Evolutionary conservation across 2,888 invertebrate species (phyloP).

Genomic region (Caenorhabditis sp.): DNA sequence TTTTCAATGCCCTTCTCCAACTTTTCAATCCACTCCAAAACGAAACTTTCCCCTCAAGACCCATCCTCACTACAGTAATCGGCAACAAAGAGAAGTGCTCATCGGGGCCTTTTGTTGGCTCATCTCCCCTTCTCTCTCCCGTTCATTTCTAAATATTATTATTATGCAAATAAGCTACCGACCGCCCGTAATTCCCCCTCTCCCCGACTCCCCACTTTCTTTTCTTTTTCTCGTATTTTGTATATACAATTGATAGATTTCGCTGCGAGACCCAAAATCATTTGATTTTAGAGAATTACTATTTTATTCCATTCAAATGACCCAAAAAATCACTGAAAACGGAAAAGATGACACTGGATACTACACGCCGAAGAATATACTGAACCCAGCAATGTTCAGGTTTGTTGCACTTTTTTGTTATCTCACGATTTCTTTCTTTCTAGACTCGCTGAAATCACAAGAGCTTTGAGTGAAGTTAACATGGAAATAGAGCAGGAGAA

Average conservation of each 20-base stretch:
- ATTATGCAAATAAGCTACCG: conserved; percentile 60
- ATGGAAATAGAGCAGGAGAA: conserved; percentile 60
- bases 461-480: conserved; percentile 61
- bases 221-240: neutral
- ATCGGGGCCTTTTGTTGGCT: conserved; percentile 22
- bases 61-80: neutral
- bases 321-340: conserved; percentile 8
- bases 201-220: conserved; percentile 4
- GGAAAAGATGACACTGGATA: conserved; percentile 59
- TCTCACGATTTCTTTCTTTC: neutral
- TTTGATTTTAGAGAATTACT: neutral
- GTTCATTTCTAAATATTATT: too few relatives aligned
- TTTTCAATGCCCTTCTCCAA: neutral
- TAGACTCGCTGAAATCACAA: conserved; percentile 59
- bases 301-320: too few relatives aligned
- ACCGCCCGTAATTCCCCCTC: conserved; percentile 52
- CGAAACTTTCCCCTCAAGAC: neutral
- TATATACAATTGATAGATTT: too few relatives aligned
- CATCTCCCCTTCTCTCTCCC: conserved; percentile 25
- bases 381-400: conserved; percentile 66
- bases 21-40: too few relatives aligned
- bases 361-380: conserved; percentile 63
- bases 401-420: conserved; percentile 4
- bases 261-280: neutral
- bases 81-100: conserved; percentile 26